These are phyloP conservation scores for Theodoxus fluviatilis DNA, from an alignment of 2,888 invertebrate species.

Conservation along the genomic window DNA sequence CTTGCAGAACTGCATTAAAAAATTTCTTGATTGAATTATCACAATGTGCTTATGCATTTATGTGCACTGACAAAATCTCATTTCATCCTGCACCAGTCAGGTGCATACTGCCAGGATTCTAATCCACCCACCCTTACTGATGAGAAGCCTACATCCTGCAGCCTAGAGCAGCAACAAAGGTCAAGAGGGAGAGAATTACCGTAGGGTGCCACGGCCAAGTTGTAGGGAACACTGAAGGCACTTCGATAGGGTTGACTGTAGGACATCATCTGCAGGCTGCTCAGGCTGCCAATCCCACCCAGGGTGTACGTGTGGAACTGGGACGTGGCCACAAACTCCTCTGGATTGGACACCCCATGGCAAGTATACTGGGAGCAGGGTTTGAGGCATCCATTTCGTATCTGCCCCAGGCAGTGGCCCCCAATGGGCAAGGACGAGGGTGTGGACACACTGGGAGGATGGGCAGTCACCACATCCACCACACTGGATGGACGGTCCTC, in stretches of 20 bases:
- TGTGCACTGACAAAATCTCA: no score
- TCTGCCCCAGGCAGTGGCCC: no score
- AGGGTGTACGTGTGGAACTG: constrained; percentile 48
- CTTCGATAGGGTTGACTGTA: constrained; percentile 39
- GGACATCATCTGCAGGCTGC: constrained; percentile 35
- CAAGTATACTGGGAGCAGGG: no score
- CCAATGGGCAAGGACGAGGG: constrained; percentile 26
- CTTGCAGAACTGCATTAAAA: no score
- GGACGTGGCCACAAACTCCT: constrained; percentile 36
- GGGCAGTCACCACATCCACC: constrained; percentile 31
- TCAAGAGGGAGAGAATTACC: constrained; percentile 25
- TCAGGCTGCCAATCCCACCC: constrained; percentile 42
- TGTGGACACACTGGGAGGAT: constrained; percentile 24
- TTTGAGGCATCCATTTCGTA: no score
- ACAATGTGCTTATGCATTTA: no score
- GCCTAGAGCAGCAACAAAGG: no score
- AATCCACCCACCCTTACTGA: no score
- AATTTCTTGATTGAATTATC: no score
- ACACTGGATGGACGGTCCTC: constrained; percentile 34
- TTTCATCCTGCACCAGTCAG: no score
- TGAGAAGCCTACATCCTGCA: no score
- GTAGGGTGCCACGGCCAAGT: constrained; percentile 33
- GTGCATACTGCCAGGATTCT: no score
- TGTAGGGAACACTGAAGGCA: constrained; percentile 45
- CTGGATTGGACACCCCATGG: constrained; percentile 31